Evolutionary conservation across 2,797 vertebrate genomes (phyloP).

Genomic region (Garrulus glandarius): DNA sequence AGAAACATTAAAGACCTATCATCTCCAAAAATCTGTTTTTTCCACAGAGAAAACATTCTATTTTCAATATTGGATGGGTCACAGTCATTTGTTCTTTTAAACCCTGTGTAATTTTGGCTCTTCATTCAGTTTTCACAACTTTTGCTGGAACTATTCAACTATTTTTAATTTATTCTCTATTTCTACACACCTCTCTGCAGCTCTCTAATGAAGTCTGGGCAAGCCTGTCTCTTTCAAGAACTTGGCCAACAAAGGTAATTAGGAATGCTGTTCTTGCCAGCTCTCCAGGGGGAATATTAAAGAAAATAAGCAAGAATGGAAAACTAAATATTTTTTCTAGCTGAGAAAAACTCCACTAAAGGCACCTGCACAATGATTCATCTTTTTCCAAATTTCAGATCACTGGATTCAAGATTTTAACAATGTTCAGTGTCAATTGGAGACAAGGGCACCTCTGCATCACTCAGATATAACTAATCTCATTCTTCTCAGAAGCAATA

Average conservation of each 20-base stretch:
- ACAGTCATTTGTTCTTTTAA: neutral
- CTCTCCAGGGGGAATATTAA: neutral
- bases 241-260: constrained; percentile 1
- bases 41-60: neutral
- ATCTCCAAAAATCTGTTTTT: neutral
- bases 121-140: neutral
- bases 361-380: neutral
- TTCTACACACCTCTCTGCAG: neutral
- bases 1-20: neutral
- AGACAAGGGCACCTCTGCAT: neutral
- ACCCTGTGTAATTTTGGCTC: neutral
- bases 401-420: neutral
- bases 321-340: neutral
- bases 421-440: neutral
- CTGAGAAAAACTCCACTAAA: neutral
- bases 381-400: neutral
- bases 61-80: neutral
- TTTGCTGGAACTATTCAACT: neutral
- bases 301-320: neutral
- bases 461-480: neutral
- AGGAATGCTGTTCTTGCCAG: neutral
- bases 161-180: neutral
- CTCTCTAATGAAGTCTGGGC: neutral
- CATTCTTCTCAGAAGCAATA: neutral
- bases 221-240: neutral